Evolutionary conservation across 2,888 invertebrate species (phyloP).

Genomic region (Netelia virgata): DNA sequence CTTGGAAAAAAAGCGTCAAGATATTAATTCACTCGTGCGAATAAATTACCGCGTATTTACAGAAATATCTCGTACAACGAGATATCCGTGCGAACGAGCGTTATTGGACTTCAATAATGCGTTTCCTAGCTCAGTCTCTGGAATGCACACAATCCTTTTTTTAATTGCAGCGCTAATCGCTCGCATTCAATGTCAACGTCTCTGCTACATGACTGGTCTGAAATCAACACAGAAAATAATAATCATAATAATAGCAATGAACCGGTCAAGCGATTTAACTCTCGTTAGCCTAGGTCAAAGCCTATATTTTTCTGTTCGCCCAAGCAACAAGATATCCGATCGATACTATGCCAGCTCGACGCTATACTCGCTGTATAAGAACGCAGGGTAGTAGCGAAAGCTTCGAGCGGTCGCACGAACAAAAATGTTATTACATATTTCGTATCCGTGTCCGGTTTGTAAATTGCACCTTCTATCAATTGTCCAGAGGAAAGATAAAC

Average conservation of each 20-base stretch:
- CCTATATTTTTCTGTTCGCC: constrained; percentile 24
- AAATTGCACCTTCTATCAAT: neutral
- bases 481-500: neutral
- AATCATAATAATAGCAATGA: constrained; percentile 4
- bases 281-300: constrained; percentile 48
- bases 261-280: constrained; percentile 17
- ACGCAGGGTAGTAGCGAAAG: constrained; percentile 21
- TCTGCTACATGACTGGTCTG: neutral
- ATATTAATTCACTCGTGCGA: too few relatives aligned
- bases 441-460: constrained; percentile 4
- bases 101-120: too few relatives aligned
- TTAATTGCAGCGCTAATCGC: neutral
- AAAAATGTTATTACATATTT: neutral
- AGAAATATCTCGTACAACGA: too few relatives aligned
- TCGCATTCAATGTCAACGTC: constrained; percentile 5
- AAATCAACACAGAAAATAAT: neutral
- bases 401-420: constrained; percentile 26
- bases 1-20: neutral
- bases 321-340: constrained; percentile 27
- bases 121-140: neutral
- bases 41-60: too few relatives aligned
- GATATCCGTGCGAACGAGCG: too few relatives aligned
- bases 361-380: neutral
- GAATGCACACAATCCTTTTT: neutral
- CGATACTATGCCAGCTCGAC: constrained; percentile 8